A percentile compares a stretch with the other conserved stretches of the same genome.
Conservation (phyloP, 2,797 vertebrate species). For the Columba guinea region DNA sequence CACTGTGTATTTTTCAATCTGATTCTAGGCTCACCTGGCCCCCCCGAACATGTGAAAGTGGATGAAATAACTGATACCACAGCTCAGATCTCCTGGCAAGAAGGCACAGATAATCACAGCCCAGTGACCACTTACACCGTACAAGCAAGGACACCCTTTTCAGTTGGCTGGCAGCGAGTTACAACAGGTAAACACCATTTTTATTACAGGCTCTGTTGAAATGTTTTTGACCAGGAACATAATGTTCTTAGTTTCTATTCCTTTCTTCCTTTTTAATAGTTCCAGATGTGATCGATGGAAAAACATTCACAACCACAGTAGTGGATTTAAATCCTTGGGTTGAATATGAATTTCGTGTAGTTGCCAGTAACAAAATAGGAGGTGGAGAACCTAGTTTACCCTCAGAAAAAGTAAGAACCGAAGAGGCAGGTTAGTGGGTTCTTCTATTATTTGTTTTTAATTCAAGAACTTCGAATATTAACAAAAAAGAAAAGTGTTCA, state of each 20-base stretch:
- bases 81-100: conserved; percentile 86
- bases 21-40: conserved; percentile 85
- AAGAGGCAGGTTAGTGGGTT: conserved; percentile 91
- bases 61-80: conserved; percentile 85
- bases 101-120: conserved; percentile 88
- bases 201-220: not conserved
- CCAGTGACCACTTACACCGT: conserved; percentile 84
- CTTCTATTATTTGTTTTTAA: conserved; percentile 59
- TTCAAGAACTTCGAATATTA: not conserved
- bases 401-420: conserved; percentile 93
- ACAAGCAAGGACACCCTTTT: conserved; percentile 88
- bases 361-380: conserved; percentile 91
- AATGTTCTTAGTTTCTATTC: not conserved
- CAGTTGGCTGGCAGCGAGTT: conserved; percentile 89
- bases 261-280: conserved; percentile 68
- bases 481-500: not conserved
- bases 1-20: not conserved
- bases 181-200: conserved; percentile 80
- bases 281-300: conserved; percentile 88
- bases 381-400: conserved; percentile 93
- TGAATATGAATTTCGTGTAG: conserved; percentile 95
- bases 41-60: conserved; percentile 82
- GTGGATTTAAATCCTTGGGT: conserved; percentile 95
- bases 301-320: conserved; percentile 88
- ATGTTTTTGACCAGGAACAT: not conserved